Evolutionary conservation across 2,888 invertebrate genomes (phyloP), one percentile per base, ranked within the genome.

Genomic region (Callimorpha dominula): DNA sequence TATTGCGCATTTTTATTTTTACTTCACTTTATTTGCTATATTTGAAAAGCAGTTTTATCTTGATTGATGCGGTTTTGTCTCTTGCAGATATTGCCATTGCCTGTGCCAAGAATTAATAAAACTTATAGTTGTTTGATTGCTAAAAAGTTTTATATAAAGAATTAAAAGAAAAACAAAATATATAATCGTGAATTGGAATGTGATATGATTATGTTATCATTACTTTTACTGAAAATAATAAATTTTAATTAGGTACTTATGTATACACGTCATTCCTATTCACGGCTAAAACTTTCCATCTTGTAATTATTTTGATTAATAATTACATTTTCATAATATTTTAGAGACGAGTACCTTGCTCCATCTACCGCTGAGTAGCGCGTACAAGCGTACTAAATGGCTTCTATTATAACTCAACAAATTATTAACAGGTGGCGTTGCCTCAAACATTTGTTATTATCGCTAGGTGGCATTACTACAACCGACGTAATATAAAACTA

Each of bases 321-420:
- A 17, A 54, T 31, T 46, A 46, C 43, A 46, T 9, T 9, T 46
- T 6, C 54, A 20, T 4, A 20, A 20, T 4, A 20, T 20, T 20
- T 4, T 57, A 12, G 17, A 9, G 17, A 17, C 4, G 9, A 3
- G 7, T 11, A 57, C 9, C 3, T 67, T 12, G 4, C 46, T 71
- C 75, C 84, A 80, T 80, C 85, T 84, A 46, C 0, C 43, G 70
- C 64, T 64, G 75, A 84, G 68, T 85, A 85, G 85, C 67, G 0
- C 9, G 12, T 0, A 12, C 17, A 54, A 54, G 0, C 4, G 6
- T 50, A 4, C 20, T 0, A 0, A n/a, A 8, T 49, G 15, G 3
- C 14, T 40, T 4, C 20, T 57, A 20, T 60, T 31, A 31, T 1
- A 60, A 14, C 31, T 60, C 6, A 6, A 60, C 2, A 60, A 7